phyloP scores from a whole-genome alignment of 2,113 vertebrate species.

The Poeciliopsis occidentalis region DNA sequence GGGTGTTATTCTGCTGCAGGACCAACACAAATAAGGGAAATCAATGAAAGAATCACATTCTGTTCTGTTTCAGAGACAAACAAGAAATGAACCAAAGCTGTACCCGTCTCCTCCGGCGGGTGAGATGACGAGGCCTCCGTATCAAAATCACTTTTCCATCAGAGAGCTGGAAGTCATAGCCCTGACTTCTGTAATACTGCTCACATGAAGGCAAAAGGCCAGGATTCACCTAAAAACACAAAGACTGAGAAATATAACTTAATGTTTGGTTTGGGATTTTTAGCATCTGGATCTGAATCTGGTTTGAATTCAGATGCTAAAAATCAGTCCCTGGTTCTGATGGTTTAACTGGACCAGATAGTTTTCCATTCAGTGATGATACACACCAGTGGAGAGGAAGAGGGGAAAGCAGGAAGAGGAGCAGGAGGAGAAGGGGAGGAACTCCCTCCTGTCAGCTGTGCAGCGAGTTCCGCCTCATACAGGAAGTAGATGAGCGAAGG shows the following conservation, averaged over 20 bases:
- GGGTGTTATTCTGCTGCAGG: conserved; percentile 31
- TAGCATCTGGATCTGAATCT: background rate
- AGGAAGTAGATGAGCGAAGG: conserved; percentile 86
- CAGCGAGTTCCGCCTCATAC: conserved; percentile 87
- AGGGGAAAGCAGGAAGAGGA: conserved; percentile 39
- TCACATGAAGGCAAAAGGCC: conserved; percentile 81
- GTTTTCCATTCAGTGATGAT: background rate
- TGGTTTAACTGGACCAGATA: background rate
- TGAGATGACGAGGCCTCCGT: conserved; percentile 67
- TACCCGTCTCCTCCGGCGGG: conserved; percentile 58
- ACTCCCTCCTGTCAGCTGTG: conserved; percentile 50
- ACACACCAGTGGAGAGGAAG: conserved; percentile 76
- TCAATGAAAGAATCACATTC: background rate
- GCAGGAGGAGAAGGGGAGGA: conserved; percentile 57
- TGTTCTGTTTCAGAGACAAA: background rate
- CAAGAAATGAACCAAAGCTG: conserved; percentile 67
- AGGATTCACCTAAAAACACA: conserved; percentile 72
- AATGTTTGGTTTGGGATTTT: background rate
- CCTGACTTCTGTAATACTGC: conserved; percentile 82
- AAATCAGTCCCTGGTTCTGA: background rate
- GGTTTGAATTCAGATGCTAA: background rate
- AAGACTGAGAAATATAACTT: background rate
- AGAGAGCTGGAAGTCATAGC: conserved; percentile 81
- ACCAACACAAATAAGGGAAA: background rate
- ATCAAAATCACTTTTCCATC: conserved; percentile 83